Conservation (phyloP, 1,140 invertebrate species). For the Sesamia nonagrioides region DNA sequence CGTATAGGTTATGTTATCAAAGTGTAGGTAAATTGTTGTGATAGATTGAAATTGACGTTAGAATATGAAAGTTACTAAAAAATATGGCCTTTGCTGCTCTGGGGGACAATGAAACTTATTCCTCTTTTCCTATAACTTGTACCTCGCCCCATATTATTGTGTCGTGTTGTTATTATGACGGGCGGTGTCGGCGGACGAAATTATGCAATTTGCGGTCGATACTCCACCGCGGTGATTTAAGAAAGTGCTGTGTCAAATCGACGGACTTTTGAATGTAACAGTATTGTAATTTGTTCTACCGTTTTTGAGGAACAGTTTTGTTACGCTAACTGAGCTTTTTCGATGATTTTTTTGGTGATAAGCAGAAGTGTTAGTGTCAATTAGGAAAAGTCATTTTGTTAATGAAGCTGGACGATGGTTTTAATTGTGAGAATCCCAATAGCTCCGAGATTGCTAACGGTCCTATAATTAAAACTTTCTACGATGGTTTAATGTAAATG, state of each 20-base stretch:
- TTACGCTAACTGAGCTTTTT: neutral
- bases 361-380: neutral
- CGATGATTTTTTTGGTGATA: conserved; percentile 1
- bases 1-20: too few relatives aligned
- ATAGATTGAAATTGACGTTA: too few relatives aligned
- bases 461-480: too few relatives aligned
- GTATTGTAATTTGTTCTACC: conserved; percentile 44
- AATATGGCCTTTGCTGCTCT: too few relatives aligned
- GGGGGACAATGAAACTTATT: neutral
- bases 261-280: conserved; percentile 36
- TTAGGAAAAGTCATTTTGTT: neutral
- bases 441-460: neutral
- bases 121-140: conserved; percentile 46
- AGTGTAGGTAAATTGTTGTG: too few relatives aligned
- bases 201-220: conserved; percentile 78
- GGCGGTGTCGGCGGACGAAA: conserved; percentile 63
- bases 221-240: conserved; percentile 41
- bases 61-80: too few relatives aligned
- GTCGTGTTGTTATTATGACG: conserved; percentile 73
- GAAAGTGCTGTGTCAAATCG: conserved; percentile 42
- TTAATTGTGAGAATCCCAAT: neutral
- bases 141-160: conserved; percentile 62
- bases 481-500: too few relatives aligned
- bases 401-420: neutral
- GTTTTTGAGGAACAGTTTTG: conserved; percentile 30